Conservation (phyloP, 1,140 invertebrate genomes). For the Zaprionus capensis region DNA sequence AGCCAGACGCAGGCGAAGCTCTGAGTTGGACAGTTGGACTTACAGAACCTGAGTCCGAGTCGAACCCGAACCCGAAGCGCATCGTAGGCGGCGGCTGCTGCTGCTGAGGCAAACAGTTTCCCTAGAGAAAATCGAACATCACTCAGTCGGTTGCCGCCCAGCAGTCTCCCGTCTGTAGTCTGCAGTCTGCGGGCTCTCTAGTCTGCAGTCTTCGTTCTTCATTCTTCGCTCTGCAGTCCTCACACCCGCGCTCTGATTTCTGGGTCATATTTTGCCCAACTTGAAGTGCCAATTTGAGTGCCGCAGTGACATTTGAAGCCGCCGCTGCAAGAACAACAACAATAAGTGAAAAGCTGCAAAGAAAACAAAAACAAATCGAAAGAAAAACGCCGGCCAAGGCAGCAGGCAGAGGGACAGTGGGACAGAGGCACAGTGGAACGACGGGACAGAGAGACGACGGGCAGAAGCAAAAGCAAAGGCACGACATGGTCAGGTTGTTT, state of each 20-base stretch:
- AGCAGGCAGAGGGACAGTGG: slow-evolving; percentile 2
- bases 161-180: slow-evolving; percentile 39
- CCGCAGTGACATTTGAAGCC: slow-evolving; percentile 71
- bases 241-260: slow-evolving; percentile 57
- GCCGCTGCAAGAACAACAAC: slow-evolving; percentile 40
- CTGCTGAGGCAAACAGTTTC: slow-evolving; percentile 56
- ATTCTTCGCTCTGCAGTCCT: slow-evolving; percentile 17
- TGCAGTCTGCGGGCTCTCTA: slow-evolving; percentile 26
- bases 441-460: too few species aligned
- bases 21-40: slow-evolving; percentile 16
- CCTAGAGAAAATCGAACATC: slow-evolving; percentile 57
- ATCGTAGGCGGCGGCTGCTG: slow-evolving; percentile 9
- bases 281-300: slow-evolving; percentile 64
- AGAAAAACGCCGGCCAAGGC: slow-evolving; percentile 29
- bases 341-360: slow-evolving; percentile 13
- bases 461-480: slow-evolving; percentile 4
- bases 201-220: slow-evolving; percentile 27
- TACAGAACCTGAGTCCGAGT: slow-evolving; percentile 7
- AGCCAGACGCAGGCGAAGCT: slow-evolving; percentile 36
- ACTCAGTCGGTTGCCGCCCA: slow-evolving; percentile 41
- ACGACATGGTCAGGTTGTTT: slow-evolving; percentile 78
- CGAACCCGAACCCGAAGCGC: slow-evolving; percentile 36
- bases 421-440: not conserved
- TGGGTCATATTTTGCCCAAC: slow-evolving; percentile 72
- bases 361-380: slow-evolving; percentile 45